Evolutionary conservation across 2,797 vertebrate species (phyloP), one percentile per base, ranked within the genome.

Genomic region (Podargus strigoides): DNA sequence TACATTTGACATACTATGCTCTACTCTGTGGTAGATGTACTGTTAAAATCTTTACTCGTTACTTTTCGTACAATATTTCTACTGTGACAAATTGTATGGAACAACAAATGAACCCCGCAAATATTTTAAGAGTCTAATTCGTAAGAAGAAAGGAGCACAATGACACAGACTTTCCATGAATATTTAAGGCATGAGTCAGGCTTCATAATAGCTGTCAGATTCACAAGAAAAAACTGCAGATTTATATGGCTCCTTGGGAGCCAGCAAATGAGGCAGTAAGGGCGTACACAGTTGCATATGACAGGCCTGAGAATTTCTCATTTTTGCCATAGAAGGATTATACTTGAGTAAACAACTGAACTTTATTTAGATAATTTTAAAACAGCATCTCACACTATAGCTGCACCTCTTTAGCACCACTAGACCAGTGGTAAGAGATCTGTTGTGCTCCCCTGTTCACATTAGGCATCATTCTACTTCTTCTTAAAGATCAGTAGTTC

Each of bases 301-400:
- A 94, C 50, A 88, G 20, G 59, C 76, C 63, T 94, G 80, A 78
- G 89, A 96, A 94, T 84, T 86, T 83, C 50, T 90, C 41, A 18
- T 39, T 95, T 96, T 95, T 90, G 76, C 91, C 93, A 86, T 86
- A 91, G 85, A 94, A 90, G 85, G 94, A 88, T 86, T 81, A 78
- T 14, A 63, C 21, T 88, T 42, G 20, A 82, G 27, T 86, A 94
- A 96, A 93, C 73, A 92, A 55, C 36, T 81, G 27, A 75, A 41
- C 26, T 74, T 78, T 59, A 75, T 81, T 84, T 77, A 81, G 66
- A 73, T 26, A 9, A 62, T 58, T 91, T 78, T 76, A 14, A 75
- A 90, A 55, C 39, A 86, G n/a, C 9, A 14, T 49, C 76, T 68
- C 46, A 87, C 34, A 24, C 34, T 90, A 34, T 8, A 92, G 63